These are phyloP conservation scores for Aptenodytes forsteri DNA, from an alignment of 2,113 vertebrate genomes.

Conservation along the genomic window DNA sequence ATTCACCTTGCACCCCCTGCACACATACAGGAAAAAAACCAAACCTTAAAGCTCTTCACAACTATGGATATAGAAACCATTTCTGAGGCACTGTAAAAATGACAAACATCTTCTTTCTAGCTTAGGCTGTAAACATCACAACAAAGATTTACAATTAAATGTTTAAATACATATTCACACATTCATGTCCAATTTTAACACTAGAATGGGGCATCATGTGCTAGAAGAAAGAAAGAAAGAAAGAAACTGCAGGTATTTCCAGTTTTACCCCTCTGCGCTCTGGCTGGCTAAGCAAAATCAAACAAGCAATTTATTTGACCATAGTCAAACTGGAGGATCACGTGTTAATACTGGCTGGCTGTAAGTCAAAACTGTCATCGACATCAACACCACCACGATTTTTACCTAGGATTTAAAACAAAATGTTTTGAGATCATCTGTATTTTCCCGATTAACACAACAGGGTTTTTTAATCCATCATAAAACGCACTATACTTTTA, in stretches of 20 bases:
- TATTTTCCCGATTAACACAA: neutral
- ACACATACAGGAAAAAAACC: neutral
- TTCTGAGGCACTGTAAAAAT: conserved; percentile 71
- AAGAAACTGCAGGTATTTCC: neutral
- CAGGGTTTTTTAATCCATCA: neutral
- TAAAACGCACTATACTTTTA: neutral
- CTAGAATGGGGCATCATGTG: neutral
- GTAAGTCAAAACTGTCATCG: neutral
- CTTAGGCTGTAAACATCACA: conserved; percentile 70
- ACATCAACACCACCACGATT: neutral
- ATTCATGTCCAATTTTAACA: conserved; percentile 39
- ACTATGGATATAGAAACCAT: conserved; percentile 64
- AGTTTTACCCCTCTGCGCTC: conserved; percentile 24
- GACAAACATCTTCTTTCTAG: conserved; percentile 61
- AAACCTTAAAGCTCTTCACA: conserved; percentile 57
- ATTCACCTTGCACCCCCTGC: conserved; percentile 15
- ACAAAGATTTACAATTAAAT: conserved; percentile 70
- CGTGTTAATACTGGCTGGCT: neutral
- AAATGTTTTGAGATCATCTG: neutral
- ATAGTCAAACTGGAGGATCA: neutral
- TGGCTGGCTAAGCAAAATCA: conserved; percentile 30
- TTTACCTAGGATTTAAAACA: neutral
- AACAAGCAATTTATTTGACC: neutral
- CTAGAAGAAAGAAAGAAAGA: neutral
- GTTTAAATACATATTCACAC: conserved; percentile 71